These are phyloP conservation scores for Orthosia gothica DNA, from an alignment of 2,888 invertebrate genomes.

Conservation along the genomic window DNA sequence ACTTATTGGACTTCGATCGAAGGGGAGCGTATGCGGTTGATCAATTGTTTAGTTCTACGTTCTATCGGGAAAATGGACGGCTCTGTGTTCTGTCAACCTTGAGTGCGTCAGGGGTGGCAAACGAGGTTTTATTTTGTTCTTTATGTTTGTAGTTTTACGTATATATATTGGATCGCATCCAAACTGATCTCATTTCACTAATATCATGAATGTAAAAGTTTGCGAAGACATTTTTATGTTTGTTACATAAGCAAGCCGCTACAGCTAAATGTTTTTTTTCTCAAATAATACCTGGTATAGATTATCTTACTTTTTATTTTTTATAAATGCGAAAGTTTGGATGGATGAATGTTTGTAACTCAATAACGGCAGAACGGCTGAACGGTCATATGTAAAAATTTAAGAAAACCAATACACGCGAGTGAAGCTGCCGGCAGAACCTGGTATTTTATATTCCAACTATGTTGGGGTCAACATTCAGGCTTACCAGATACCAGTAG, in stretches of 20 bases:
- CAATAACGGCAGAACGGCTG: too few species aligned
- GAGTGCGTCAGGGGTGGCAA: slow-evolving; percentile 52
- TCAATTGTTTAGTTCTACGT: slow-evolving; percentile 65
- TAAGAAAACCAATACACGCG: too few species aligned
- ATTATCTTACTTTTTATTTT: too few species aligned
- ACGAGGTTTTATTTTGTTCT: neutral
- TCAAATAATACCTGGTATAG: too few species aligned
- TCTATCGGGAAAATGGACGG: slow-evolving; percentile 54
- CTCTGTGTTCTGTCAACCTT: slow-evolving; percentile 49
- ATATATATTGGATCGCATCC: slow-evolving; percentile 16
- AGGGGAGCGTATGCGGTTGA: slow-evolving; percentile 61
- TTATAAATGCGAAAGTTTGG: too few species aligned
- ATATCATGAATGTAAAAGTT: slow-evolving; percentile 9
- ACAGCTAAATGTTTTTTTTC: too few species aligned
- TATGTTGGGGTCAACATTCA: too few species aligned
- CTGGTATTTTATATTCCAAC: too few species aligned
- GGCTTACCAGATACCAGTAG: too few species aligned
- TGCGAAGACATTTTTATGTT: neutral
- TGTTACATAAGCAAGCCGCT: neutral
- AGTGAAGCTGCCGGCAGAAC: too few species aligned
- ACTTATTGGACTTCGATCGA: slow-evolving; percentile 56
- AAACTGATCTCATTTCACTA: slow-evolving; percentile 6
- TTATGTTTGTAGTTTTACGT: neutral
- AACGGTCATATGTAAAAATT: too few species aligned
- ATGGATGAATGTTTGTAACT: too few species aligned